Evolutionary conservation across 2,113 vertebrate species (phyloP), one percentile per base, ranked within the genome.

Genomic region (Craseonycteris thonglongyai): DNA sequence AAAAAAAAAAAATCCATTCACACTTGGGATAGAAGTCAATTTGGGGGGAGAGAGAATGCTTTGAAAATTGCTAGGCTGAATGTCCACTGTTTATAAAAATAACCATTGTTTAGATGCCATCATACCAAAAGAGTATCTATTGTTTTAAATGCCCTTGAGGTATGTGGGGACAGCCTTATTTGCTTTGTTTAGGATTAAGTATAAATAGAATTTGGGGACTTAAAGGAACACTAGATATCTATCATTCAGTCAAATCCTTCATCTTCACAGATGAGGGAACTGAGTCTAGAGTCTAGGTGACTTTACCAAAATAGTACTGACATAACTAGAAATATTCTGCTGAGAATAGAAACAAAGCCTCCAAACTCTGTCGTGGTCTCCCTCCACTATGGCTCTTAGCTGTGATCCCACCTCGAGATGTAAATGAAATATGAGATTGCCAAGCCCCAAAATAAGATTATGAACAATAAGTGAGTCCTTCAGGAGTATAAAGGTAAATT

Each of bases 1-100:
- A n/a, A n/a, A n/a, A n/a, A n/a, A n/a, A 75, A 74, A 63, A 45
- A 28, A 79, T 71, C 45, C 35, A 65, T n/a, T 92, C 40, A n/a
- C n/a, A 38, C 45, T 86, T 92, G 47, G n/a, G 30, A 90, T n/a
- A 89, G 13, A 94, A 82, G 83, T 89, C 47, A 95, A 63, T 49
- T 69, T 30, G 69, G 21, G n/a, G 19, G 14, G 7, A 72, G 24
- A 90, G 4, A 74, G 18, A 89, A 83, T 59, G 9, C 30, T 78
- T 63, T 74, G 21, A 82, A 65, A 66, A 89, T 63, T 82, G 61
- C 38, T 59, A 84, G 28, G 13, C 56, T 76, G 13, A 71, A 51
- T 59, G 75, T 11, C 15, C 22, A 61, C 18, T 28, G n/a, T 51
- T 84, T 42, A 65, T 38, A 15, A 49, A 92, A 94, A 86, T 54